These are phyloP conservation scores for Phataginus tricuspis DNA, from an alignment of 2,797 vertebrate genomes.

Conservation along the genomic window DNA sequence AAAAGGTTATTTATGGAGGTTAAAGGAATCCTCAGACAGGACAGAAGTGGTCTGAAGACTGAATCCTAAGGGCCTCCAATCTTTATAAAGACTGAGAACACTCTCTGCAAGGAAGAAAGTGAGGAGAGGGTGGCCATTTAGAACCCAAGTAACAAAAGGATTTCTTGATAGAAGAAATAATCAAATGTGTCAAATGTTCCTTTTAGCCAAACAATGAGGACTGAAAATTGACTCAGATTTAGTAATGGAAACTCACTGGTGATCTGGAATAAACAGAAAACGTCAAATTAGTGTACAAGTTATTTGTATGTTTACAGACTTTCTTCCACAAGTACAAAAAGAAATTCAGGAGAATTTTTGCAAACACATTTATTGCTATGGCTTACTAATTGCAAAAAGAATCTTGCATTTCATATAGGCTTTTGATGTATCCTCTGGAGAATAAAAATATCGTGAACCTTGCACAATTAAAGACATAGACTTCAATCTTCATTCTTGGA, in stretches of 20 bases:
- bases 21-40: not conserved
- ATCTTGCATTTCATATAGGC: not conserved
- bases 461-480: not conserved
- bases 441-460: not conserved
- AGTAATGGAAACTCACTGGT: not conserved
- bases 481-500: slow-evolving; percentile 19
- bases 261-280: not conserved
- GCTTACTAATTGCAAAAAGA: not conserved
- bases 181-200: not conserved
- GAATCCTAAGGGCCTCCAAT: not conserved
- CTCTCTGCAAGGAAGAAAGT: not conserved
- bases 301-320: not conserved
- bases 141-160: not conserved
- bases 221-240: not conserved
- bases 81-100: not conserved
- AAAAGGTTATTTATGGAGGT: not conserved
- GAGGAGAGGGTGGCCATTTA: not conserved
- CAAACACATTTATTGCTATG: not conserved
- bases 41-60: not conserved
- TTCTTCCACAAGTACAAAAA: not conserved
- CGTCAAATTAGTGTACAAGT: not conserved
- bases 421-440: not conserved
- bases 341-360: not conserved
- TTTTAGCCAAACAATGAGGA: not conserved
- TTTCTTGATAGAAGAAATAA: not conserved